Conservation (phyloP, 2,888 invertebrate species). For the Orthosia gracilis region DNA sequence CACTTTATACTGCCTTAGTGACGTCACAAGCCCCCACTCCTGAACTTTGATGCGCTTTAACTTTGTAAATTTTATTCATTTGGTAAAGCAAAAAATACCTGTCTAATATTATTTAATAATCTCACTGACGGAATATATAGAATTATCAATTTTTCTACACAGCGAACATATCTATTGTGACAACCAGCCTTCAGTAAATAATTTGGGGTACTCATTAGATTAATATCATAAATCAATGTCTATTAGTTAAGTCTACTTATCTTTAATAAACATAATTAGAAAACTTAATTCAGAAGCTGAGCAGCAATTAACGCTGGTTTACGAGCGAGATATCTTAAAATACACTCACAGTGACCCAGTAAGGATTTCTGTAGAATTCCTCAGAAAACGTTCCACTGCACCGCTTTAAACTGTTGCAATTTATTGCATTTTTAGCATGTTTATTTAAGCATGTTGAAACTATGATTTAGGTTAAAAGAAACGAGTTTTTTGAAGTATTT, state of each 20-base stretch:
- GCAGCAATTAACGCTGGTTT: slow-evolving; percentile 30
- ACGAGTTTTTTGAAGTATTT: neutral
- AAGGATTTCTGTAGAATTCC: slow-evolving; percentile 45
- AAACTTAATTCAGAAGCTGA: slow-evolving; percentile 27
- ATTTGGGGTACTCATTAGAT: neutral
- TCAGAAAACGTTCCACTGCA: slow-evolving; percentile 32
- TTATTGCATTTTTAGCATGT: slow-evolving; percentile 34
- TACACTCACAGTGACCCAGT: slow-evolving; percentile 49
- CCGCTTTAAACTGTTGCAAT: slow-evolving; percentile 46
- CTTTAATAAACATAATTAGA: slow-evolving; percentile 26
- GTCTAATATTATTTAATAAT: too few species aligned
- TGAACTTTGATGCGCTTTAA: too few species aligned
- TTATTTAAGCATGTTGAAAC: slow-evolving; percentile 28
- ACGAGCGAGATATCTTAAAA: slow-evolving; percentile 46
- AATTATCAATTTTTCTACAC: too few species aligned
- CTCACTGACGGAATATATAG: too few species aligned
- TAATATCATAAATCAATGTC: slow-evolving; percentile 3
- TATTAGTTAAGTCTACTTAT: neutral
- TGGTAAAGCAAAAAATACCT: too few species aligned
- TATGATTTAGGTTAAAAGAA: slow-evolving; percentile 18
- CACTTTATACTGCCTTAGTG: too few species aligned
- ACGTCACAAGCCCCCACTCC: too few species aligned
- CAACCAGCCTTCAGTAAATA: neutral
- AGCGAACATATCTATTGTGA: too few species aligned
- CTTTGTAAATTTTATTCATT: too few species aligned